phyloP scores from a whole-genome alignment of 2,797 vertebrate species.

The Gymnocypris eckloni region DNA sequence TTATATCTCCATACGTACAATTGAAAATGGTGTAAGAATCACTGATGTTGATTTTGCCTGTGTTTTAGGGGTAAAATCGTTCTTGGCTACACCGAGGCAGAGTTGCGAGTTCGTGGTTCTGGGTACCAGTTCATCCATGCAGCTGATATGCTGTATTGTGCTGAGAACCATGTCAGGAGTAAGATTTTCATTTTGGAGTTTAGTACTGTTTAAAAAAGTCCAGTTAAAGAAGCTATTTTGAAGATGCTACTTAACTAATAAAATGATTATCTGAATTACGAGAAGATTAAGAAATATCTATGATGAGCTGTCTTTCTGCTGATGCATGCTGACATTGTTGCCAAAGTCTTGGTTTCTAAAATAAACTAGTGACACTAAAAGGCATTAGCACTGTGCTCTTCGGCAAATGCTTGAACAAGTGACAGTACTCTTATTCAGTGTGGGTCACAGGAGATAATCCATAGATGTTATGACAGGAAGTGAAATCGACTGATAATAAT shows the following conservation, averaged over 20 bases:
- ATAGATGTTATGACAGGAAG: slow-evolving; percentile 20
- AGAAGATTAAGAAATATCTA: slow-evolving; percentile 1
- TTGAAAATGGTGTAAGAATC: background rate
- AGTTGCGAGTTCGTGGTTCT: slow-evolving; percentile 80
- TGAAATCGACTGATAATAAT: background rate
- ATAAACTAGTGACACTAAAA: slow-evolving; percentile 36
- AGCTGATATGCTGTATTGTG: slow-evolving; percentile 87
- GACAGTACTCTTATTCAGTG: background rate
- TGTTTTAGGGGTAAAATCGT: slow-evolving; percentile 81
- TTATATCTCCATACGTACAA: background rate
- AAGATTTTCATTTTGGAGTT: slow-evolving; percentile 62
- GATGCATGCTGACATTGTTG: slow-evolving; percentile 32
- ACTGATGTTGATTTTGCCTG: background rate
- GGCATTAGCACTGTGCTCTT: background rate
- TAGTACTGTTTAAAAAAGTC: background rate
- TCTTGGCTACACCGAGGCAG: slow-evolving; percentile 85
- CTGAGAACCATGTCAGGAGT: slow-evolving; percentile 86
- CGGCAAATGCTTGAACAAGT: slow-evolving; percentile 12
- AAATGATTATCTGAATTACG: background rate
- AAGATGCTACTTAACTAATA: background rate
- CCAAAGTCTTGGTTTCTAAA: slow-evolving; percentile 15
- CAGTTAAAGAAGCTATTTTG: background rate
- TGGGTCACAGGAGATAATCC: slow-evolving; percentile 4
- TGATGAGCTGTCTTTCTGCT: slow-evolving; percentile 24
- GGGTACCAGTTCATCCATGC: slow-evolving; percentile 89